phyloP scores from a whole-genome alignment of 2,797 vertebrate species.

The Arremon brunneinucha region DNA sequence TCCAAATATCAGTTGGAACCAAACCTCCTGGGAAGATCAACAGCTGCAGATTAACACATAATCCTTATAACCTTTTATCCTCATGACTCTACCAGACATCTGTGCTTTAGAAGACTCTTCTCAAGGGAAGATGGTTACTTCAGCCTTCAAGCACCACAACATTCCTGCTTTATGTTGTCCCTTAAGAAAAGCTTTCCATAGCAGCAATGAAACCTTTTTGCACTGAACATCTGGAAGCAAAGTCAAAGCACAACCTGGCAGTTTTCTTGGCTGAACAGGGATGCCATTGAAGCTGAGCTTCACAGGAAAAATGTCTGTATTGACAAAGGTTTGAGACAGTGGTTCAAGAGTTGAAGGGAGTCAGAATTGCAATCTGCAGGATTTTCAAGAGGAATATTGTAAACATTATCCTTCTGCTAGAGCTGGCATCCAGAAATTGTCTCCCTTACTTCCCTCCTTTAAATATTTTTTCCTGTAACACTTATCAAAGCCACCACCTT shows the following conservation, averaged over 20 bases:
- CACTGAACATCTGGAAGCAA: conserved; percentile 48
- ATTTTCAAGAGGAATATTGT: background rate
- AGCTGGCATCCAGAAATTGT: background rate
- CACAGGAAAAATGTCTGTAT: background rate
- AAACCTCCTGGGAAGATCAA: background rate
- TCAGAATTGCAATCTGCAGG: background rate
- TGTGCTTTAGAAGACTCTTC: background rate
- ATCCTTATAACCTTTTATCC: background rate
- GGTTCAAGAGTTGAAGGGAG: background rate
- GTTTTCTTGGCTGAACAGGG: conserved; percentile 19
- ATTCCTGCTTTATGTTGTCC: conserved; percentile 2
- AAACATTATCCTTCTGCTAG: background rate
- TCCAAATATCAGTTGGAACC: background rate
- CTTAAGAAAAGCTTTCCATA: conserved; percentile 40
- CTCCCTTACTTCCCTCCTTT: background rate
- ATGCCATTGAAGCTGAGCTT: background rate
- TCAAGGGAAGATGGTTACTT: conserved; percentile 14
- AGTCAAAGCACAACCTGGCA: conserved; percentile 49
- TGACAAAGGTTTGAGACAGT: background rate
- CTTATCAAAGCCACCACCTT: background rate
- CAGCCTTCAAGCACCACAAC: conserved; percentile 36
- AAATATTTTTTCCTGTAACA: background rate
- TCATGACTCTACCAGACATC: background rate
- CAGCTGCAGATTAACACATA: background rate
- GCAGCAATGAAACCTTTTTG: conserved; percentile 33